These are phyloP conservation scores for Cactoblastis cactorum DNA, from an alignment of 2,888 invertebrate genomes.

Conservation along the genomic window DNA sequence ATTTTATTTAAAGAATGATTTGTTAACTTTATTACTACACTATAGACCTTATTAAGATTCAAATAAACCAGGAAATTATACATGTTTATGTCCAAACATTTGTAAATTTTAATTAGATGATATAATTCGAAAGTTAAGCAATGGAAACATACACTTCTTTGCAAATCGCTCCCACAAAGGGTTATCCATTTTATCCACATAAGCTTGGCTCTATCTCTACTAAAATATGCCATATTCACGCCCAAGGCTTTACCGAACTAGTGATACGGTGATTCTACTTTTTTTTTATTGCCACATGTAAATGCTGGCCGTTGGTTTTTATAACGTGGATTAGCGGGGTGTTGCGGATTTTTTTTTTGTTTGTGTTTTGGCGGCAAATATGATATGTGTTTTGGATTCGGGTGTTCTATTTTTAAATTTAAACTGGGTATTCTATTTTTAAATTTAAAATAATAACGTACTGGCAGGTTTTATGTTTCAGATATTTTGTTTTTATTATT, in stretches of 20 bases:
- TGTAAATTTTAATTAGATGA: not conserved
- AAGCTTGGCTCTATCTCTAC: constrained; percentile 32
- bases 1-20: too few species aligned
- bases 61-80: not conserved
- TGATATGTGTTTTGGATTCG: not conserved
- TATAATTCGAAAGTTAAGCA: constrained; percentile 12
- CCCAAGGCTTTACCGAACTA: constrained; percentile 20
- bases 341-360: constrained; percentile 1
- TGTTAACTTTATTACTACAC: too few species aligned
- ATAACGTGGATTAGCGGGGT: constrained; percentile 41
- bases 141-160: constrained; percentile 36
- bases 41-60: too few species aligned
- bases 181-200: constrained; percentile 34
- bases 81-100: not conserved
- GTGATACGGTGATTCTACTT: constrained; percentile 3
- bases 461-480: too few species aligned
- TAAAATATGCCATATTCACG: constrained; percentile 49
- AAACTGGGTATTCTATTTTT: not conserved
- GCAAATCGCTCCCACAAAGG: constrained; percentile 33
- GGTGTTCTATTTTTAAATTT: constrained; percentile 1
- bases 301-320: constrained; percentile 47
- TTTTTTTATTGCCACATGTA: constrained; percentile 14
- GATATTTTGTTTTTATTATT: too few species aligned
- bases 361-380: not conserved
- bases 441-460: not conserved